A percentile compares a stretch with the other conserved stretches of the same genome.
phyloP scores from a whole-genome alignment of 1,140 invertebrate species.

The Lethrus apterus region DNA sequence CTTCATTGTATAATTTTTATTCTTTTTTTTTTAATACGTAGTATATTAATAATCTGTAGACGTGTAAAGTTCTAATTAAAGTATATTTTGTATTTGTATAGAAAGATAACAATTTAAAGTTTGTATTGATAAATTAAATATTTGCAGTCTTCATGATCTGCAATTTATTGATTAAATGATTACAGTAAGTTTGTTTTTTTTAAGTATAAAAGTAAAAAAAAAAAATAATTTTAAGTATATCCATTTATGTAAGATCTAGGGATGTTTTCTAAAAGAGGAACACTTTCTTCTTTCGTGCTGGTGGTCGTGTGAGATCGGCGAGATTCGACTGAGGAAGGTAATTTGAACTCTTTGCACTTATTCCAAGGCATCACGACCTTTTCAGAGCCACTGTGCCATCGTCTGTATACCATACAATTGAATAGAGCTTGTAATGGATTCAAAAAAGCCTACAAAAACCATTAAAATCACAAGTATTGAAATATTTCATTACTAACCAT shows the following conservation, averaged over 20 bases:
- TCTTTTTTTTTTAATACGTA: too few species aligned
- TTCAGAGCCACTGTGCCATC: constrained; percentile 50
- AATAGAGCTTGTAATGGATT: constrained; percentile 78
- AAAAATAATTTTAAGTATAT: constrained; percentile 18
- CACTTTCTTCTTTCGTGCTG: constrained; percentile 23
- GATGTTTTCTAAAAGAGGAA: constrained; percentile 27
- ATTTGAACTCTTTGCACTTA: constrained; percentile 18
- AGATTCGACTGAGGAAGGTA: neutral
- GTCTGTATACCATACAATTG: constrained; percentile 68
- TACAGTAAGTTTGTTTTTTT: too few species aligned
- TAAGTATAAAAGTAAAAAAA: too few species aligned
- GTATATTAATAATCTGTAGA: too few species aligned
- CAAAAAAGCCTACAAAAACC: constrained; percentile 57
- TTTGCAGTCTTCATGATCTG: too few species aligned
- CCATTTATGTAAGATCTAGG: constrained; percentile 27
- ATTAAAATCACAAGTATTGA: neutral
- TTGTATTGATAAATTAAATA: too few species aligned
- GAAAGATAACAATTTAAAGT: constrained; percentile 6
- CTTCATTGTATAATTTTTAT: too few species aligned
- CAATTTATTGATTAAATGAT: too few species aligned
- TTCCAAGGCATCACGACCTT: constrained; percentile 35
- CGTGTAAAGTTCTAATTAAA: too few species aligned
- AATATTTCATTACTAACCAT: constrained; percentile 53
- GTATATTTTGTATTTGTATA: constrained; percentile 14
- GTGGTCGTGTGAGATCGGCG: constrained; percentile 9